Evolutionary conservation across 1,140 invertebrate genomes (phyloP).

Genomic region (Myzus persicae): DNA sequence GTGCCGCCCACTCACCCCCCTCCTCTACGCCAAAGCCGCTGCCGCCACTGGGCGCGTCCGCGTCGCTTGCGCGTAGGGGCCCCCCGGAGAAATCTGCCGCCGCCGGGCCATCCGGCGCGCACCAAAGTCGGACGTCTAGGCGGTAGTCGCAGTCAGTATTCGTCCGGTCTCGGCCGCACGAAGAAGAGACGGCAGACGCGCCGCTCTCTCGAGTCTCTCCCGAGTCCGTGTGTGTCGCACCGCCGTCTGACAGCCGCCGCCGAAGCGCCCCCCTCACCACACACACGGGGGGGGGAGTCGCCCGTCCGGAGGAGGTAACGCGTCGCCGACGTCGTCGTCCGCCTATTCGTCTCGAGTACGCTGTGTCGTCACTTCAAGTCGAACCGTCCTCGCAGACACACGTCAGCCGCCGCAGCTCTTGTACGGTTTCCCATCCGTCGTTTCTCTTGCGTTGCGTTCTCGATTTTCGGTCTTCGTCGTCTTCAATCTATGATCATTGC

Average conservation of each 20-base stretch:
- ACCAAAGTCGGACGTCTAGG: not conserved
- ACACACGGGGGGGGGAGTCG: not conserved
- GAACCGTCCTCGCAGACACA: not conserved
- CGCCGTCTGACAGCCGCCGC: not conserved
- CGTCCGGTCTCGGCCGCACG: conserved; percentile 15
- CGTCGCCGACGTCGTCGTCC: not conserved
- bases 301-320: not conserved
- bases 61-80: not conserved
- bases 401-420: not conserved
- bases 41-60: not conserved
- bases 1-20: not conserved
- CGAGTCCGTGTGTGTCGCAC: too few relatives aligned
- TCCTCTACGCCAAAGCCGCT: not conserved
- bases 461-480: too few relatives aligned
- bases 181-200: not conserved
- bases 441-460: not conserved
- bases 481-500: not conserved
- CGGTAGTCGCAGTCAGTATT: not conserved
- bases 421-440: not conserved
- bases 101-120: not conserved
- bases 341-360: not conserved
- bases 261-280: not conserved
- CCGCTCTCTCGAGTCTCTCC: not conserved
- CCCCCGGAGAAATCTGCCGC: conserved; percentile 33
- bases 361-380: not conserved